Evolutionary conservation across 35 echinoderm and acorn worm species (phyloP).

Genomic region (Chiridota heheva): DNA sequence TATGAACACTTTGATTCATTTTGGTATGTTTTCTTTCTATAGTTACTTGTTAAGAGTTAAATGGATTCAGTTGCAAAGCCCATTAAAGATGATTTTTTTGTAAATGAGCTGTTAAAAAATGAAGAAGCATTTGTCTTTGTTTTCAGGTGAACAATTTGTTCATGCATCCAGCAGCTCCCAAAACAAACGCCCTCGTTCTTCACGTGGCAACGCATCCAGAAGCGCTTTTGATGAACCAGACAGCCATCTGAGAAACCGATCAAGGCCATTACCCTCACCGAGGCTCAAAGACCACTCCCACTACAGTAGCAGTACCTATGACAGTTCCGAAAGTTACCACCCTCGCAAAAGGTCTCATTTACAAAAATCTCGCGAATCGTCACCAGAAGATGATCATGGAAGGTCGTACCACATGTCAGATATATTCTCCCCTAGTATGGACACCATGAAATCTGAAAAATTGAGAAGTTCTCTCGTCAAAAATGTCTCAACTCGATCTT

Average conservation of each 20-base stretch:
- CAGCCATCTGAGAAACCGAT: neutral
- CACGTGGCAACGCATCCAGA: neutral
- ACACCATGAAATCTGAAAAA: neutral
- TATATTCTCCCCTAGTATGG: conserved; percentile 57
- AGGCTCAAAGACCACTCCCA: conserved; percentile 28
- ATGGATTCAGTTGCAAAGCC: too few species aligned
- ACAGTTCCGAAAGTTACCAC: conserved; percentile 30
- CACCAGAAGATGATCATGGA: conserved; percentile 45
- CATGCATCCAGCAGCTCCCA: neutral
- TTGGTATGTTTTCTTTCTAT: too few species aligned
- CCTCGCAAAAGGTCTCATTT: conserved; percentile 12
- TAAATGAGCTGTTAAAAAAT: too few species aligned
- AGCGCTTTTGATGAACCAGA: conserved; percentile 37
- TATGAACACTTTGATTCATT: too few species aligned
- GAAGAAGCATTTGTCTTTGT: too few species aligned
- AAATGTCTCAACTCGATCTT: conserved; percentile 12
- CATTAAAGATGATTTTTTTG: too few species aligned
- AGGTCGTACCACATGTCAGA: conserved; percentile 97
- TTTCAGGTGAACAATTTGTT: too few species aligned
- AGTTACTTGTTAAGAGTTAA: too few species aligned
- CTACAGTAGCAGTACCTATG: conserved; percentile 63
- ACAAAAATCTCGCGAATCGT: conserved; percentile 1
- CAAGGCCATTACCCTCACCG: neutral
- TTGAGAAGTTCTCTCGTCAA: conserved; percentile 1
- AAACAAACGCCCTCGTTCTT: conserved; percentile 24